Base-by-base conservation (phyloP, 2,797 vertebrate genomes). In the Halcyon smyrnensis region DNA sequence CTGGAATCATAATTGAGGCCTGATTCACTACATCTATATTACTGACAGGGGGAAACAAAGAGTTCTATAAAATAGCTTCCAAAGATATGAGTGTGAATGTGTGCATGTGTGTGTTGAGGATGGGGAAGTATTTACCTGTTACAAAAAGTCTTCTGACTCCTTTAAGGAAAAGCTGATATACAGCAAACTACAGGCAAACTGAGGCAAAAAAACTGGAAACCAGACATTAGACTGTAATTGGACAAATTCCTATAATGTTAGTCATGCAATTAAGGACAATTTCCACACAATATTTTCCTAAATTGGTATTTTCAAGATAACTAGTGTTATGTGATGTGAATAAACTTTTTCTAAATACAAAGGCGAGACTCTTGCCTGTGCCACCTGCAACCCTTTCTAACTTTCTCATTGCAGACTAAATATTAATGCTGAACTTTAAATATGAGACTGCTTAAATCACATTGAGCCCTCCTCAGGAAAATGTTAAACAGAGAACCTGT, bases 401-500 rank as follows among this genome's bases (percentile, higher is more conserved):
- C 43, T 57, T 76, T 86, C 73, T 70, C 53, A 70, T 19, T 43
- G 43, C 67, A 87, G 63, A 51, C 54, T 50, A 82, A 70, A 64
- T 82, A 69, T 79, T 86, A 84, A 84, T 79, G 65, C 24, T 69
- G 14, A 70, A n/a, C 80, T 79, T 93, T 50, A 84, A 94, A 82
- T 91, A 82, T 0, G 1, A 88, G 67, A 68, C 68, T 83, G 20
- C 37, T 90, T 91, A 87, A 96, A 89, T 93, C 63, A 91, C 39
- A 76, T 19, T 13, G 24, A 93, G 57, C 12, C 34, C 56, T 90
- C 64, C 81, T 89, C 56, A 74, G 67, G 53, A 81, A 56, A 92
- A 84, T 20, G 71, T 77, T 91, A 90, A 93, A 93, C 69, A 95
- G 80, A 62, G 54, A 86, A 93, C 68, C 56, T 46, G 85, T 94